Base-by-base conservation (phyloP, 1,140 invertebrate genomes). In the Hyposmocoma kahamanoa region DNA sequence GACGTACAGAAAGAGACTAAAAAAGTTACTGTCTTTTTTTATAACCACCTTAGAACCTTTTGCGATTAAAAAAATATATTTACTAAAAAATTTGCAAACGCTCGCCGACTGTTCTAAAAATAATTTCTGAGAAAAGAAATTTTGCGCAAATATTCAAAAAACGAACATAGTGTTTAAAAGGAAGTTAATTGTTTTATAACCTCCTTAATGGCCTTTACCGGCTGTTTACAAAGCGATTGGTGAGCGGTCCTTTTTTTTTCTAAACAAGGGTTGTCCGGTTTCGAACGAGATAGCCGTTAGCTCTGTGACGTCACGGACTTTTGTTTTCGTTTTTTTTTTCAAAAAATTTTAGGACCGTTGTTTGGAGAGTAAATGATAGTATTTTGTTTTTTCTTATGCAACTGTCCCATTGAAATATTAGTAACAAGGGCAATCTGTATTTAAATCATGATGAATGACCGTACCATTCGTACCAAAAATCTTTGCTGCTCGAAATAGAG, bases 51-150 rank as follows among this genome's bases (percentile, higher is more conserved):
- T n/a, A n/a, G n/a, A n/a, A n/a, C n/a, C n/a, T n/a, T n/a, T n/a
- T n/a, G n/a, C n/a, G n/a, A n/a, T n/a, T n/a, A n/a, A n/a, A n/a
- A n/a, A n/a, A n/a, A n/a, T n/a, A n/a, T n/a, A n/a, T n/a, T n/a
- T n/a, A n/a, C n/a, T n/a, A 53, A 58, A 67, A 60, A 67, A 53
- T 21, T 34, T 52, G 6, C 49, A 45, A 59, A 60, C 56, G 22
- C 19, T 17, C 15, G 20, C 28, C 41, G 21, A 18, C 45, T n/a
- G n/a, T 34, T n/a, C 4, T n/a, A 34, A 34, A 9, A 34, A 6
- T 34, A 42, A 42, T 24, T 73, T 70, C 59, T 42, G 44, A 55
- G 71, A 74, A 71, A 67, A 73, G 65, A 74, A 74, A 72, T 71
- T 66, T 67, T 69, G 68, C 66, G 50, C 60, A 67, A 70, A 42